Percentiles rank a stretch among this genome's conserved stretches.
phyloP scores from a whole-genome alignment of 2,888 invertebrate genomes.

The Amblyjoppa proteus region DNA sequence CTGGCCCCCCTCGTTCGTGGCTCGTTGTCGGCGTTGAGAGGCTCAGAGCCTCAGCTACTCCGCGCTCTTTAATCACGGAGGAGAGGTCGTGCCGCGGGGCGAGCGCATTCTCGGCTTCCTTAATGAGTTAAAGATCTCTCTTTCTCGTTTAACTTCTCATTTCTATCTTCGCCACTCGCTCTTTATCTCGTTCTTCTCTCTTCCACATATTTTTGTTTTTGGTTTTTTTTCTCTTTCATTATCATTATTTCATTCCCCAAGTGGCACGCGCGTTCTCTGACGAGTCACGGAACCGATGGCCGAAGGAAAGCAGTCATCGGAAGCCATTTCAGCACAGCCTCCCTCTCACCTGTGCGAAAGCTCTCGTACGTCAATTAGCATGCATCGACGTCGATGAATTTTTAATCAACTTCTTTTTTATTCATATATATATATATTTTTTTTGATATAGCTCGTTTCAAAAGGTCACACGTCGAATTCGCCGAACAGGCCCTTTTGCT shows the following conservation, averaged over 20 bases:
- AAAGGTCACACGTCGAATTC: slow-evolving; percentile 19
- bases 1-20: slow-evolving; percentile 36
- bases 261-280: slow-evolving; percentile 39
- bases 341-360: not conserved
- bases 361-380: slow-evolving; percentile 26
- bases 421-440: not conserved
- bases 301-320: not conserved
- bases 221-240: not conserved
- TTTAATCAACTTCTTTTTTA: not conserved
- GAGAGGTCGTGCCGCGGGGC: slow-evolving; percentile 52
- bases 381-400: not conserved
- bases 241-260: slow-evolving; percentile 36
- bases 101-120: slow-evolving; percentile 71
- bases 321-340: not conserved
- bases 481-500: not conserved
- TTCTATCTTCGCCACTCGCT: slow-evolving; percentile 56
- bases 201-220: not conserved
- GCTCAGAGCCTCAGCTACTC: not conserved
- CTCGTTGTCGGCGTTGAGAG: slow-evolving; percentile 58
- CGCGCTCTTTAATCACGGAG: slow-evolving; percentile 58
- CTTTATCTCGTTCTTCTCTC: slow-evolving; percentile 27
- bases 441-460: not conserved
- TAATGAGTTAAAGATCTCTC: slow-evolving; percentile 66
- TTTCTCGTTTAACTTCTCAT: slow-evolving; percentile 61
- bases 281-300: slow-evolving; percentile 8